These are phyloP conservation scores for Bradypodion pumilum DNA, from an alignment of 2,797 vertebrate genomes.

Conservation along the genomic window DNA sequence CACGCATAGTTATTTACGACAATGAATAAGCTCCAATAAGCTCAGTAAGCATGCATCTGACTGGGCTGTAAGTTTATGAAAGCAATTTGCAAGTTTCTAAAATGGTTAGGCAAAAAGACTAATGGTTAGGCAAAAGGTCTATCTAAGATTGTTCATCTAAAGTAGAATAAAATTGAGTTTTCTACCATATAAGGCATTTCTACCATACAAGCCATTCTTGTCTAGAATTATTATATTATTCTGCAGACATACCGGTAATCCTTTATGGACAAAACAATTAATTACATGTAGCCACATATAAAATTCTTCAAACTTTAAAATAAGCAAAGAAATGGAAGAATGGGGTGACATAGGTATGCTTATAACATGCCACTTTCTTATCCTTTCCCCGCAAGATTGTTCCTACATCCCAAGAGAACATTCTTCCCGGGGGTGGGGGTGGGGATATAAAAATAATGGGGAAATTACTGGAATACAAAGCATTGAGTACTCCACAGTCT, in stretches of 20 bases:
- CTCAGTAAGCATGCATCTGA: neutral
- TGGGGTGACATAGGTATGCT: too few relatives aligned
- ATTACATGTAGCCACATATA: neutral
- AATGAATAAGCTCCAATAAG: neutral
- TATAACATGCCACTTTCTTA: neutral
- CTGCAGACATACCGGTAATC: neutral
- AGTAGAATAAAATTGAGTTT: neutral
- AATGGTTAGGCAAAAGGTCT: neutral
- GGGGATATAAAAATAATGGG: neutral
- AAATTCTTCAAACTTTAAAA: too few relatives aligned
- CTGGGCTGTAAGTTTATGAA: neutral
- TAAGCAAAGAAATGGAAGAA: too few relatives aligned
- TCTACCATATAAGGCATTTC: neutral
- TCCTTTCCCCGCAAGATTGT: neutral
- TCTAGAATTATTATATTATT: neutral
- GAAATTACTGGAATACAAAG: neutral
- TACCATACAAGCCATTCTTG: neutral
- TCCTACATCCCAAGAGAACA: neutral
- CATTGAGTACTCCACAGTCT: neutral
- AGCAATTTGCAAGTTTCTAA: neutral
- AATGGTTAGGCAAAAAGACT: neutral
- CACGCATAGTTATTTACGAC: neutral
- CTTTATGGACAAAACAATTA: neutral
- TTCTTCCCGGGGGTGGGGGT: neutral
- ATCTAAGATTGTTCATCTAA: neutral